Evolutionary conservation across 2,797 vertebrate species (phyloP).

Genomic region (Rhynchonycteris naso): DNA sequence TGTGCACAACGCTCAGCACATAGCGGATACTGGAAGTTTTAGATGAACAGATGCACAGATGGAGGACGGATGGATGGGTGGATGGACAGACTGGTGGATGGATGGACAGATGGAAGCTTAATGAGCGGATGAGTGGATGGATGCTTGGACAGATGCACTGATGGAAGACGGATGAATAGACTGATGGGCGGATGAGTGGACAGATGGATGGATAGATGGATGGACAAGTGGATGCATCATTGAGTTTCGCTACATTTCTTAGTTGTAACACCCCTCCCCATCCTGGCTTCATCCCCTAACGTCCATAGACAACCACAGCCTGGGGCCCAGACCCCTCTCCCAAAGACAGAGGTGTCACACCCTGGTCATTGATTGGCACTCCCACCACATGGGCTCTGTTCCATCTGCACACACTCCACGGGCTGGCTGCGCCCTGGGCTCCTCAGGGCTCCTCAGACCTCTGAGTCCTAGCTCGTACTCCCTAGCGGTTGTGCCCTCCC

Average conservation of each 20-base stretch:
- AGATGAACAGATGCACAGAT: too few relatives aligned
- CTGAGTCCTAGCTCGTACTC: not conserved
- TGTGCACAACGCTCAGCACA: not conserved
- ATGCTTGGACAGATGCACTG: too few relatives aligned
- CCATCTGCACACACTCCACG: not conserved
- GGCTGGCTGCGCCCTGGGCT: not conserved
- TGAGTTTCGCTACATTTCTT: not conserved
- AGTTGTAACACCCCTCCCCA: not conserved
- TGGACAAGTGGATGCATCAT: not conserved
- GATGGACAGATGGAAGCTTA: too few relatives aligned
- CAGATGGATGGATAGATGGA: not conserved
- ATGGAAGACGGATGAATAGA: too few relatives aligned
- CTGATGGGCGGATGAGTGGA: not conserved
- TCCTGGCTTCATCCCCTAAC: not conserved
- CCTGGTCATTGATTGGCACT: not conserved
- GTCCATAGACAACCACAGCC: not conserved
- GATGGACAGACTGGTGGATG: not conserved
- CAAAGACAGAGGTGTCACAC: not conserved
- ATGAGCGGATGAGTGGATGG: too few relatives aligned
- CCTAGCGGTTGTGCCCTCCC: not conserved
- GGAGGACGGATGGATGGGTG: too few relatives aligned
- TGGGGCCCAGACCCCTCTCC: not conserved
- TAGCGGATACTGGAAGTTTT: not conserved
- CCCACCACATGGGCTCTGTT: not conserved
- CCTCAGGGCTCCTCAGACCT: not conserved